Conservation (phyloP, 2,113 vertebrate genomes). For the Antechinus stuartii region DNA sequence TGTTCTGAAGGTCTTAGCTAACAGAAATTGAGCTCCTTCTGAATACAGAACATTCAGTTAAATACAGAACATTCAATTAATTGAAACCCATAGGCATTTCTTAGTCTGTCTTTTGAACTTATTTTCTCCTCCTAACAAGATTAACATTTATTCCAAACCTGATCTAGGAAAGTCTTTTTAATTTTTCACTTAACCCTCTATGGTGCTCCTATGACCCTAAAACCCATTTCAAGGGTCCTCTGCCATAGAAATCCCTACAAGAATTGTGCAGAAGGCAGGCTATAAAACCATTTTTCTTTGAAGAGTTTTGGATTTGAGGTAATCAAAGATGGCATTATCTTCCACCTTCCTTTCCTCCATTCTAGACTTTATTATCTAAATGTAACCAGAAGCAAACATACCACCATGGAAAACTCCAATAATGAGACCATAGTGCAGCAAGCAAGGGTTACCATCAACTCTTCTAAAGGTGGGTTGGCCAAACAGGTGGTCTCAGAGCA, state of each 20-base stretch:
- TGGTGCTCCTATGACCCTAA: background rate
- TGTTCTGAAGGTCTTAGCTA: background rate
- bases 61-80: background rate
- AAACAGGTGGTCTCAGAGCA: background rate
- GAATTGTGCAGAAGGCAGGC: background rate
- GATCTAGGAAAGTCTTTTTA: background rate
- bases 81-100: background rate
- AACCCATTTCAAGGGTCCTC: background rate
- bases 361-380: background rate
- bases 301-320: background rate
- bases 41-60: background rate
- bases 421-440: background rate
- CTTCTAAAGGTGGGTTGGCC: background rate
- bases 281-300: background rate
- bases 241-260: background rate
- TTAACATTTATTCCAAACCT: background rate
- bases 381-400: background rate
- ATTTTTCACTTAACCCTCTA: background rate
- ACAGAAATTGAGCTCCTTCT: background rate
- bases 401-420: background rate
- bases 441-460: background rate
- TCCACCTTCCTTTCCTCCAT: background rate
- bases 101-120: background rate
- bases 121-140: background rate
- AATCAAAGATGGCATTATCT: background rate